Base-by-base conservation (phyloP, 2,888 invertebrate genomes). In the Nebria brevicollis region DNA sequence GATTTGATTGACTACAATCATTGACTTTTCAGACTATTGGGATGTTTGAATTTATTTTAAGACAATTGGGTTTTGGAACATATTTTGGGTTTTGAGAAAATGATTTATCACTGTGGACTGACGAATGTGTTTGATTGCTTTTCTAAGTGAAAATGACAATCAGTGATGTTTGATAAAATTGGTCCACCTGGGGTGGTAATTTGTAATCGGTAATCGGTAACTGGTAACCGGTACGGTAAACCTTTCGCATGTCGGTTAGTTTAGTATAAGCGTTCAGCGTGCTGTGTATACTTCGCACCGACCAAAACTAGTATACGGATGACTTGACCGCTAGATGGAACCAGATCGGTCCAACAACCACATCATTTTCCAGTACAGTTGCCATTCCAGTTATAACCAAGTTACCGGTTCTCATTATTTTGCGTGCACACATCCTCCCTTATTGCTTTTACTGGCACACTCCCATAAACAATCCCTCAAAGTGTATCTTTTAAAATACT, bases 301-400 rank as follows among this genome's bases (percentile, higher is more conserved):
- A 54, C 54, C 54, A 13, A 54, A 54, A 54, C 54, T 13, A 54
- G 54, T 66, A 65, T 42, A 78, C 78, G 78, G 78, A 43, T 78
- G 78, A 78, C 78, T 78, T 78, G 78, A 78, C 78, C 78, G 78
- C 78, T 78, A 78, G 78, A 78, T 78, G 78, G 73, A 78, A 73
- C 66, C 43, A 65, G 34, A 34, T 70, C 70, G 70, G 65, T 68
- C 72, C 26, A 54, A 13, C 77, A 66, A 26, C 76, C 42, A 66
- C 34, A 26, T 42, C 76, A 20, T 68, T 68, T 66, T 20, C 77
- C 66, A 77, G 65, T 72, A 72, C 34, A 72, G 72, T 54, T 54
- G 8, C 54, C 54, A 54, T 54, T 54, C 54, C 11, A 8, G 54
- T 54, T 76, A 54, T 54, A 54, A 54, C 54, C 54, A 54, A 54